Base-by-base conservation (phyloP, 1,140 invertebrate species). In the Drosophila sproati region DNA sequence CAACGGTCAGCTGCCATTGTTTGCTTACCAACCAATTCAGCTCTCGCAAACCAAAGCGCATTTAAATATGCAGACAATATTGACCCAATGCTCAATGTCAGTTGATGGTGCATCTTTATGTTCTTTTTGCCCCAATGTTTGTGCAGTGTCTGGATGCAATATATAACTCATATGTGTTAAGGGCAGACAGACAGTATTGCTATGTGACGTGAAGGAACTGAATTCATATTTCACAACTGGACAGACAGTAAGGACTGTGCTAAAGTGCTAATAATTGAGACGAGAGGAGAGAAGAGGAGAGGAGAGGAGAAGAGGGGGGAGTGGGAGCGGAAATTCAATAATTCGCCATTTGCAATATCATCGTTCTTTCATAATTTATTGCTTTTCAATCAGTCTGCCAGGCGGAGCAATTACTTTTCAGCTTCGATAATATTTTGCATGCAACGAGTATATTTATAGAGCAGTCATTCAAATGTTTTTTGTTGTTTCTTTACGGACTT, bases 391-490 rank as follows among this genome's bases (percentile, higher is more conserved):
- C 62, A 28, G 61, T 37, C 39, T 68, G n/a, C 31, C 51, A 55
- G 50, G 34, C 43, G 34, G 3, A n/a, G 54, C 70, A 68, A 68
- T 51, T 62, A 51, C 59, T 63, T 64, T 52, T 39, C 43, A 51
- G 32, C 32, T 47, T 51, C 48, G 28, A 59, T 47, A 56, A 41
- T 73, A 67, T 73, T 60, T 73, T 73, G 70, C 70, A 72, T 66
- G 5, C 35, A 37, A 73, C 20, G 20, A 20, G 20, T 50, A 41
- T 28, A 29, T 73, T 67, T 59, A 59, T 52, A 43, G 29, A 57
- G 60, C 8, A 39, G 52, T 35, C 7, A 20, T 54, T 5, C 28
- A 70, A 56, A 71, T 64, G 45, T 34, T 57, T 57, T 51, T 61
- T 6, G 35, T 69, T 20, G 20, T 20, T 20, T 20, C 20, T 20